Conservation (phyloP, 1,140 invertebrate species). For the Ylistrum balloti region DNA sequence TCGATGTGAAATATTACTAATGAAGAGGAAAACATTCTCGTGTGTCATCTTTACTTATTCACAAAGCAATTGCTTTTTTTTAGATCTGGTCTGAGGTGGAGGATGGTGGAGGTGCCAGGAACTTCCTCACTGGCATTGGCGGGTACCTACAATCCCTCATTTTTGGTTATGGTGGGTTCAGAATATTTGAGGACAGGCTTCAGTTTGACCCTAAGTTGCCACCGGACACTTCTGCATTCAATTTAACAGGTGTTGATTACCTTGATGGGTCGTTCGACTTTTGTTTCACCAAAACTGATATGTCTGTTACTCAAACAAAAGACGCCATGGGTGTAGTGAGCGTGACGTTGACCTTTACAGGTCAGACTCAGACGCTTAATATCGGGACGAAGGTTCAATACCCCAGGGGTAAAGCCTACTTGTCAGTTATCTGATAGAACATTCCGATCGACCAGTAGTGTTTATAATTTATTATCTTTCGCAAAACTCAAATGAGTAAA, state of each 20-base stretch:
- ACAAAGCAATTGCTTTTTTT: too few relatives aligned
- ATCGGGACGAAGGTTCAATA: not conserved
- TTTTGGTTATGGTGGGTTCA: conserved; percentile 82
- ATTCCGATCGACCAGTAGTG: too few relatives aligned
- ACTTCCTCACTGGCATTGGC: conserved; percentile 84
- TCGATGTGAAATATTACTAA: too few relatives aligned
- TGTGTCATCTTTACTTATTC: too few relatives aligned
- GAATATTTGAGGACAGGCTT: conserved; percentile 76
- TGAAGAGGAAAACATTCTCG: too few relatives aligned
- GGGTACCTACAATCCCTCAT: conserved; percentile 83
- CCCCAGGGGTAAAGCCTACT: not conserved
- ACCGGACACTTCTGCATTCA: conserved; percentile 70
- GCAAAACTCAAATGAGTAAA: too few relatives aligned
- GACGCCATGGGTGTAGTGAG: conserved; percentile 1
- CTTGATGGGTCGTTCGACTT: conserved; percentile 66
- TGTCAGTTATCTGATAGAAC: not conserved
- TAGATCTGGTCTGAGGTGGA: conserved; percentile 83
- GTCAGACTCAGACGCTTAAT: not conserved
- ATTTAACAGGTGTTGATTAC: conserved; percentile 76
- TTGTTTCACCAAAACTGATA: conserved; percentile 48
- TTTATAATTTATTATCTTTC: too few relatives aligned
- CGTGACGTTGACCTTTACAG: not conserved
- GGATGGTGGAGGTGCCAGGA: conserved; percentile 81
- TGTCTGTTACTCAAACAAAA: conserved; percentile 61
- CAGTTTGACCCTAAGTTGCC: conserved; percentile 76